Base-by-base conservation (phyloP, 2,797 vertebrate species). In the Discoglossus pictus region DNA sequence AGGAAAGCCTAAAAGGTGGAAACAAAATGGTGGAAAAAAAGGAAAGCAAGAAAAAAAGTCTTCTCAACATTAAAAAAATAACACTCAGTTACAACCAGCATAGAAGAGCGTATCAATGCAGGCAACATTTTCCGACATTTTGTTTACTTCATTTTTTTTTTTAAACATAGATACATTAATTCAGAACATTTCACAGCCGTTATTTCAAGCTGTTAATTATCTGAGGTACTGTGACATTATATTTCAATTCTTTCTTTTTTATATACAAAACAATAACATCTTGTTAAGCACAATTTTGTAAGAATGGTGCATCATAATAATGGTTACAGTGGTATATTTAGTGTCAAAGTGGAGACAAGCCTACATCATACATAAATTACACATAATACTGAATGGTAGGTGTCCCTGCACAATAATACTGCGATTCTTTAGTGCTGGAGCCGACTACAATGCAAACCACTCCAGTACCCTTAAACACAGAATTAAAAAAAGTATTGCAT, bases 1-100 rank as follows among this genome's bases (percentile, higher is more conserved):
- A 91, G 79, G 87, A 92, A 82, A 94, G 89, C 88, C 91, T 89
- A 90, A 80, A 88, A 88, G 80, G 80, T 80, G 83, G 86, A 83
- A 89, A 84, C 75, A 84, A 80, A 83, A 84, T 0, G 39, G 75
- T 40, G 48, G 83, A 60, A 11, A 1, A 24, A 27, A 40, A 66
- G 69, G 54, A 62, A 61, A 73, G 16, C 31, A 47, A 36, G 25
- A 54, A 55, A 56, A 70, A 12, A 76, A 68, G 60, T 84, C 76
- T 81, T 81, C 78, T 86, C 79, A 73, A 79, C 75, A 82, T 86
- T 87, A 80, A 73, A 81, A 81, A 79, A 79, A 72, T 76, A 76
- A 80, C 76, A 82, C 73, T 79, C 70, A 59, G 78, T 64, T 76
- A 82, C 79, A 84, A 76, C 73, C 73, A 81, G 74, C 71, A 80